Evolutionary conservation across 2,113 vertebrate species (phyloP), one percentile per base, ranked within the genome.

Genomic region (Nesoenas mayeri): DNA sequence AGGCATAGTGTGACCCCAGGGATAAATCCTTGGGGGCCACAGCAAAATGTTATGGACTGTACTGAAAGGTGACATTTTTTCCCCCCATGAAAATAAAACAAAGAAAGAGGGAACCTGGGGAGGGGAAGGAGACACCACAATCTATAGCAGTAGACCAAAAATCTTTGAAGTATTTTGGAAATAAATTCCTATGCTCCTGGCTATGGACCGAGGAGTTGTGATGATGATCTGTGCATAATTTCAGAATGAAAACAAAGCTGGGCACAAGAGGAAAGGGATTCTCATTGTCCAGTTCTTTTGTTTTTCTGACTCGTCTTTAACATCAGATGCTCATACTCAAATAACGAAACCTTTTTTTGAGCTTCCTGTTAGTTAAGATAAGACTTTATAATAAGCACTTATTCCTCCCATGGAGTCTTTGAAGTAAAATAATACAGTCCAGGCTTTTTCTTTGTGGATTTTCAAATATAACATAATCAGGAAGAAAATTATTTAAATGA

Each of bases 401-500:
- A 38, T 4, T 91, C 54, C 15, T 90, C 18, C 22, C 28, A 2
- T 86, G 57, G 69, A 77, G 56, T 89, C 60, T 91, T 78, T 74
- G 79, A 86, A 93, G 69, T 82, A 77, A 91, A 95, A 79, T 50
- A 54, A 91, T 65, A 50, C 7, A 77, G 64, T 74, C 92, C 60
- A 67, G 72, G 32, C 34, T 66, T 77, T 34, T 83, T 66, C 34
- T 86, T 78, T 71, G 53, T 93, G 58, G 44, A 77, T 79, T 91
- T 87, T 85, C 54, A 51, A 89, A 36, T 72, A 61, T 34, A 53
- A 89, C 84, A 62, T 85, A 86, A 86, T 53, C 16, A 34, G 34
- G 51, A 60, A 77, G 79, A 85, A 95, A 95, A 90, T 57, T 64
- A 86, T 71, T 92, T 80, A 78, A 95, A 86, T 86, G 51, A 90